Base-by-base conservation (phyloP, 2,888 invertebrate species). In the Nemapogon koenigi region DNA sequence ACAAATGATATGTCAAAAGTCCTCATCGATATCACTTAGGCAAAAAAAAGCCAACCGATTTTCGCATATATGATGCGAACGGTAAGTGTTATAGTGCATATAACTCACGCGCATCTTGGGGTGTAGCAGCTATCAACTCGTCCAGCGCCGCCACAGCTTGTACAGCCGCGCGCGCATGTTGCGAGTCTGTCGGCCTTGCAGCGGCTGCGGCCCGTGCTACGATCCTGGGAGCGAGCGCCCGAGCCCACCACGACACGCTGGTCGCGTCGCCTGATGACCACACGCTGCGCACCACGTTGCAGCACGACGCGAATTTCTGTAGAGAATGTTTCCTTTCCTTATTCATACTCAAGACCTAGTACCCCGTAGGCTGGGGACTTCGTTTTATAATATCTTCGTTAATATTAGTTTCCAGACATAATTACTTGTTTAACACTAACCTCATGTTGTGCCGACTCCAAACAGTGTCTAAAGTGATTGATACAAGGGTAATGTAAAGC, bases 401-500 rank as follows among this genome's bases (percentile, higher is more conserved):
- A n/a, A n/a, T n/a, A n/a, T n/a, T n/a, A n/a, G n/a, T n/a, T n/a
- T n/a, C n/a, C n/a, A n/a, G n/a, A n/a, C n/a, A n/a, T n/a, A n/a
- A n/a, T n/a, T n/a, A n/a, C n/a, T n/a, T n/a, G n/a, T 6, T 28
- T 28, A 4, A 28, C 14, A 8, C 2, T n/a, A 38, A 72, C 76
- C 60, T 76, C 73, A 19, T 75, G 62, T 38, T 75, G 70, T 2
- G 57, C 49, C 0, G 71, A 68, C 41, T 75, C 73, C 37, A 92
- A 79, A 50, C 93, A 91, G 55, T 92, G 91, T 25, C 91, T 82
- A 69, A 95, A 95, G 58, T 95, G 90, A 75, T 95, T 93, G 52
- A 97, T 91, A 58, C 94, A 94, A 1, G 94, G 94, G 65, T 91
- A 93, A 61, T 93, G 90, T 38, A 97, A 72, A 51, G 91, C 89